Evolutionary conservation across 2,888 invertebrate genomes (phyloP), one percentile per base, ranked within the genome.

Genomic region (Formica aserva): DNA sequence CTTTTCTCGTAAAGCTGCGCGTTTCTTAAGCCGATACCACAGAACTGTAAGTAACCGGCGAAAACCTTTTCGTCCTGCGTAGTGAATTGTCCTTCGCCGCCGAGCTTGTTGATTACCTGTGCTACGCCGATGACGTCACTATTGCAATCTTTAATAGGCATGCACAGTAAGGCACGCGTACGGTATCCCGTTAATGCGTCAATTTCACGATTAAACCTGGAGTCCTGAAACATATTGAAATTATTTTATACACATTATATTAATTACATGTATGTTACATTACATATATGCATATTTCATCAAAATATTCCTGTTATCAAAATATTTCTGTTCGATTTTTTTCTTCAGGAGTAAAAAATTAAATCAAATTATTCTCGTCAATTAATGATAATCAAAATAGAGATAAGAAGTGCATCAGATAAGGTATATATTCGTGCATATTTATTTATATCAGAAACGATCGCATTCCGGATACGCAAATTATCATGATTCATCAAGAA

Each of bases 61-160:
- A 99, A 99, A 81, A 99, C 97, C 95, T 98, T 96, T 95, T 99
- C 99, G 95, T 99, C 99, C 94, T 97, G 97, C 86, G 96, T 95
- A 77, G 98, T 98, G 95, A 98, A 98, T 85, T 97, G 97, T 85
- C 97, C 96, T 92, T 98, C 98, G 94, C 97, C 97, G 91, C 98
- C 97, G 41, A 94, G 91, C 95, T 98, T 98, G 95, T 98, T 98
- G 95, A 98, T 98, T 92, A 98, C 98, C 96, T 99, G 99, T 78
- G 99, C 99, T 82, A 99, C 99, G 32, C 99, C 99, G 91, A 99
- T 97, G 91, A 99, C 98, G 95, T 99, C 98, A 55, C 98, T 98
- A 92, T 97, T 97, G 94, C 97, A 97, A 95, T 99, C 99, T 95
- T 98, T 98, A 94, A 99, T 99, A 78, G 99, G 98, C 98, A 98